Percentiles rank a stretch among this genome's conserved stretches.
Evolutionary conservation across 2,113 vertebrate genomes (phyloP).

Genomic region (Craseonycteris thonglongyai): DNA sequence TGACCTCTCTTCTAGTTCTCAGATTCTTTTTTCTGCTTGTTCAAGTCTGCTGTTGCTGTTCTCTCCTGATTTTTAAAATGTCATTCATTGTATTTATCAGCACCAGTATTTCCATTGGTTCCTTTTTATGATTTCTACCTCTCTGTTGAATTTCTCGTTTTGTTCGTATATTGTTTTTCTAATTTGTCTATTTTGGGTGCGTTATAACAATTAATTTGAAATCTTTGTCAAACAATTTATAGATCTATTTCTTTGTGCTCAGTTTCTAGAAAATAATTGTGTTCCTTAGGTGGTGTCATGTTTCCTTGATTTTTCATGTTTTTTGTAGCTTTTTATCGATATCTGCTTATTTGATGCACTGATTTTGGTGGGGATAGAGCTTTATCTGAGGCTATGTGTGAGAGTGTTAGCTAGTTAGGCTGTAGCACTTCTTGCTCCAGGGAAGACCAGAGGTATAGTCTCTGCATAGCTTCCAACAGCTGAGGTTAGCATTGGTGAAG

Average conservation of each 20-base stretch:
- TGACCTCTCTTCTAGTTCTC: background rate
- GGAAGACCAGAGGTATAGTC: background rate
- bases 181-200: background rate
- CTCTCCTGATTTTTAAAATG: background rate
- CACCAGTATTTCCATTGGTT: background rate
- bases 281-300: background rate
- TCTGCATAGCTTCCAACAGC: background rate
- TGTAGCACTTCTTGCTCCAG: background rate
- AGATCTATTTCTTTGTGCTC: background rate
- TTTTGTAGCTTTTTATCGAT: background rate
- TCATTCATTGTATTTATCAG: background rate
- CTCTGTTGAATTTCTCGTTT: background rate
- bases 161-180: background rate
- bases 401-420: background rate
- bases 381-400: background rate
- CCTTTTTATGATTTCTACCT: background rate
- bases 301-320: background rate
- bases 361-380: background rate
- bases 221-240: background rate
- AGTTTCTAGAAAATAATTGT: background rate
- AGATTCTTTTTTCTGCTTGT: background rate
- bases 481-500: background rate
- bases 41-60: background rate
- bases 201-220: background rate
- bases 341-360: background rate